Percentiles rank a stretch among this genome's conserved stretches.
These are phyloP conservation scores for Drosophila navojoa DNA, from an alignment of 1,140 invertebrate genomes.

Conservation along the genomic window DNA sequence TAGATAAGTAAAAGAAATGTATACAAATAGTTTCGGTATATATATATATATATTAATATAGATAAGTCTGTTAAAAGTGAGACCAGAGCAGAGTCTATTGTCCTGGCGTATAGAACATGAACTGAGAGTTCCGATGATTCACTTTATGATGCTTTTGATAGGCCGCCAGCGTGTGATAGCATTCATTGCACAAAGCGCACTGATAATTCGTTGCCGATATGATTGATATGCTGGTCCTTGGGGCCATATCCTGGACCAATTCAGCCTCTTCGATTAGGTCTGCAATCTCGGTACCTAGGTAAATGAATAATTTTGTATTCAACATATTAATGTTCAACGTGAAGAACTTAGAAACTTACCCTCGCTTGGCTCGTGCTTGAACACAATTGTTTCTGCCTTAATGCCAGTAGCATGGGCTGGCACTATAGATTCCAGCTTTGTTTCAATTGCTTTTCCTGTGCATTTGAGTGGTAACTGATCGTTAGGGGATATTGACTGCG, in stretches of 20 bases:
- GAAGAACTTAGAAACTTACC: neutral
- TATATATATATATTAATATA: neutral
- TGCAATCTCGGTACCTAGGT: neutral
- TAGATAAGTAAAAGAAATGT: slow-evolving; percentile 66
- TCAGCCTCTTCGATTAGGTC: slow-evolving; percentile 1
- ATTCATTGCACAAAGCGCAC: slow-evolving; percentile 21
- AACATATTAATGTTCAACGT: too few relatives aligned
- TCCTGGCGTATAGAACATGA: slow-evolving; percentile 13
- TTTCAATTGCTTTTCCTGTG: neutral
- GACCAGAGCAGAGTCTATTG: neutral
- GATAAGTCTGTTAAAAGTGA: neutral
- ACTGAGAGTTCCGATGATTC: slow-evolving; percentile 19
- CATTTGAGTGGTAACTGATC: neutral
- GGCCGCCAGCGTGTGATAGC: slow-evolving; percentile 21
- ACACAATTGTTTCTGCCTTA: slow-evolving; percentile 12
- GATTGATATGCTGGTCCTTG: neutral
- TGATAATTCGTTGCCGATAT: slow-evolving; percentile 5
- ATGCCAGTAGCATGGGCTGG: neutral
- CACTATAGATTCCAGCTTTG: neutral
- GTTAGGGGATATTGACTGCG: neutral
- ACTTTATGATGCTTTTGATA: slow-evolving; percentile 35
- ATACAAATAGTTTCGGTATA: slow-evolving; percentile 1
- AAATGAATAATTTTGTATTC: neutral
- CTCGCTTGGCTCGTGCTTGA: slow-evolving; percentile 29
- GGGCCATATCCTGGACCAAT: neutral